phyloP scores from a whole-genome alignment of 2,888 invertebrate genomes.

The Leucophenga maculata region DNA sequence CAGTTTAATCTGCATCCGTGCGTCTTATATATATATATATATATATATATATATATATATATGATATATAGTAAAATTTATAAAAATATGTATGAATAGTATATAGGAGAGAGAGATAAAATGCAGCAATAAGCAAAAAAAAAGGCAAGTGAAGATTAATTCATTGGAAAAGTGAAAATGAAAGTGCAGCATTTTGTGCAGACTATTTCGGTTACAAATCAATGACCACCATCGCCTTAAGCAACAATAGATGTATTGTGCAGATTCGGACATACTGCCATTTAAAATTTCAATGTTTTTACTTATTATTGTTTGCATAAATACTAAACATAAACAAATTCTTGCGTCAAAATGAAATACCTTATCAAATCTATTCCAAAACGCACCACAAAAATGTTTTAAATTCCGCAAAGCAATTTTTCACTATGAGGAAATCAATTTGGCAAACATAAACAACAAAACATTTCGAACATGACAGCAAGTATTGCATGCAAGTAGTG shows the following conservation, averaged over 20 bases:
- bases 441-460: not conserved
- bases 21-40: not conserved
- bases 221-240: slow-evolving; percentile 19
- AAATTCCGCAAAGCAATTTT: too few relatives aligned
- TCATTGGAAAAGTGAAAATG: slow-evolving; percentile 65
- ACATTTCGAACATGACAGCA: not conserved
- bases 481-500: too few relatives aligned
- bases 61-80: slow-evolving; percentile 47
- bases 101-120: slow-evolving; percentile 38
- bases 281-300: not conserved
- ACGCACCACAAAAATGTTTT: too few relatives aligned
- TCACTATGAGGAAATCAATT: not conserved
- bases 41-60: too few relatives aligned
- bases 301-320: too few relatives aligned
- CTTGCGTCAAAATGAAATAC: not conserved
- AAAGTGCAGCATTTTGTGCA: slow-evolving; percentile 52
- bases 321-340: too few relatives aligned
- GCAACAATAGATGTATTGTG: too few relatives aligned
- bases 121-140: slow-evolving; percentile 32
- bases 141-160: slow-evolving; percentile 51
- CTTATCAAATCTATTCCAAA: not conserved
- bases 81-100: slow-evolving; percentile 42
- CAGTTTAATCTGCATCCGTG: slow-evolving; percentile 5
- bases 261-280: too few relatives aligned
- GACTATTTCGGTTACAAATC: slow-evolving; percentile 19